These are phyloP conservation scores for Oenanthe oenanthe DNA, from an alignment of 2,113 vertebrate genomes.

Conservation along the genomic window DNA sequence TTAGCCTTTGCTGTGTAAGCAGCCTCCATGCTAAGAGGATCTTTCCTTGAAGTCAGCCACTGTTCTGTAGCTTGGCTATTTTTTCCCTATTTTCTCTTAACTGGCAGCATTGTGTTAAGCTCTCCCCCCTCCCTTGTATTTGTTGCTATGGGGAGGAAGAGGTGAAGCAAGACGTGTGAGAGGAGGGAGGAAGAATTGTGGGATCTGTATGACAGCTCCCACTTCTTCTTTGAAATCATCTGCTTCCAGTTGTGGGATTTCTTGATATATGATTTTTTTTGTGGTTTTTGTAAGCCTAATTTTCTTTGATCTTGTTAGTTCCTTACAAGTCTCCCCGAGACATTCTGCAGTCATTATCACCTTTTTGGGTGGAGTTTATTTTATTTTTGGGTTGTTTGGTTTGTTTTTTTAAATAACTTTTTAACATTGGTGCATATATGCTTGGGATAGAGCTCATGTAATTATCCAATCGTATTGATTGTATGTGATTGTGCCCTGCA, in stretches of 20 bases:
- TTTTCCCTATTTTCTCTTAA: background rate
- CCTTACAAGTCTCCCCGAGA: slow-evolving; percentile 82
- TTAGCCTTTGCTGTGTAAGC: slow-evolving; percentile 61
- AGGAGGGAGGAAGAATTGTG: background rate
- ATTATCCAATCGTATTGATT: slow-evolving; percentile 89
- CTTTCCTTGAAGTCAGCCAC: slow-evolving; percentile 22
- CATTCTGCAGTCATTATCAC: slow-evolving; percentile 85
- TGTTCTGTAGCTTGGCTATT: slow-evolving; percentile 18
- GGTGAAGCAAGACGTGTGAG: background rate
- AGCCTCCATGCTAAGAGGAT: slow-evolving; percentile 36
- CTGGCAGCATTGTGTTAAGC: background rate
- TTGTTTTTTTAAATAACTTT: slow-evolving; percentile 75
- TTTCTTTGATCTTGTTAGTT: slow-evolving; percentile 72
- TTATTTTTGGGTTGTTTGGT: slow-evolving; percentile 50
- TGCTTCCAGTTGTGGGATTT: slow-evolving; percentile 80
- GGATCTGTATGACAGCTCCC: background rate
- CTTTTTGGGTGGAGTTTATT: slow-evolving; percentile 86
- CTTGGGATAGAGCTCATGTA: slow-evolving; percentile 85
- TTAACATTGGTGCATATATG: slow-evolving; percentile 83
- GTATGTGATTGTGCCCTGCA: slow-evolving; percentile 86
- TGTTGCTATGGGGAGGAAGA: background rate
- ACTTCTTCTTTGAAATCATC: background rate
- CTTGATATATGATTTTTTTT: slow-evolving; percentile 14
- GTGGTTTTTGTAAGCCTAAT: slow-evolving; percentile 49
- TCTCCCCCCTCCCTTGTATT: background rate